Conservation (phyloP, 2,888 invertebrate genomes). For the Oxycera nigricornis region DNA sequence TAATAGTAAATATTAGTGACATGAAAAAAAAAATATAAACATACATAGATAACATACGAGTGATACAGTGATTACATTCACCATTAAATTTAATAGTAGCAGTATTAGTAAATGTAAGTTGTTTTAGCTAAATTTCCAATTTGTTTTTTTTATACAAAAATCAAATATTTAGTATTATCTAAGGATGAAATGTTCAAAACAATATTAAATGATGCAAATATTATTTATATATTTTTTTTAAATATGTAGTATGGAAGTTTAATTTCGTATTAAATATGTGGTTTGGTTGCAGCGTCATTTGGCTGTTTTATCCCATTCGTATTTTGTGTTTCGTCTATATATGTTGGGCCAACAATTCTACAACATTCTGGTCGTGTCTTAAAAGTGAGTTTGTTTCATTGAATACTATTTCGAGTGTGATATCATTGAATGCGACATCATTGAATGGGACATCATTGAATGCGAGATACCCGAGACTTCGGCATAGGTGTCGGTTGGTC, state of each 20-base stretch:
- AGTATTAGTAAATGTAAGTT: conserved; percentile 12
- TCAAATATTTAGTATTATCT: conserved; percentile 20
- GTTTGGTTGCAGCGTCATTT: background rate
- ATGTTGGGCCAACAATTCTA: background rate
- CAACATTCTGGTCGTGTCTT: background rate
- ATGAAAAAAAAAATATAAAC: background rate
- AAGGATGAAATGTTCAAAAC: conserved; percentile 4
- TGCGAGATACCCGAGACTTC: conserved; percentile 62
- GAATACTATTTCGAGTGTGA: background rate
- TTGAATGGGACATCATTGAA: conserved; percentile 51
- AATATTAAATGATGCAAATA: background rate
- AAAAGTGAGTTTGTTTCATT: background rate
- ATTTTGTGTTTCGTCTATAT: background rate
- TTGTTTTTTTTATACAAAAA: background rate
- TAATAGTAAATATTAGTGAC: too few species aligned
- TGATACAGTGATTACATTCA: conserved; percentile 31
- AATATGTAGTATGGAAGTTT: conserved; percentile 26
- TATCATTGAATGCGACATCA: conserved; percentile 4
- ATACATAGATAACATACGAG: conserved; percentile 12
- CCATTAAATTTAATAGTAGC: conserved; percentile 20
- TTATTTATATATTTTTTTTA: conserved; percentile 6
- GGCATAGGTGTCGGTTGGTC: conserved; percentile 69
- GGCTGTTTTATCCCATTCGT: background rate
- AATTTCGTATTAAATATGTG: background rate
- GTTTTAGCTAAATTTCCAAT: conserved; percentile 24